Base-by-base conservation (phyloP, 2,888 invertebrate species). In the Eurois occulta region DNA sequence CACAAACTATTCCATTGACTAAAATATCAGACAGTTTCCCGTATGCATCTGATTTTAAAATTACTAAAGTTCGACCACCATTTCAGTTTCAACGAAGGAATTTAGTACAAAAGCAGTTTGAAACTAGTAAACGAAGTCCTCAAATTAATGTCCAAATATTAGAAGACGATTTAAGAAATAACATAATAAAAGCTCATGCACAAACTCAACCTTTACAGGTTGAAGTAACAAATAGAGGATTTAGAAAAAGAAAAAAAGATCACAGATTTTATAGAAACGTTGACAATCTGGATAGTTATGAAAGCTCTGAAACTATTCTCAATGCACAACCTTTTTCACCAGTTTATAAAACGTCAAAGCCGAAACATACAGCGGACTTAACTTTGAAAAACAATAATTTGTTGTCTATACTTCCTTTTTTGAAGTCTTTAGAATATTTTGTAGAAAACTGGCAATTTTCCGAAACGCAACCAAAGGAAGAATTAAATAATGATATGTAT, bases 141-240 rank as follows among this genome's bases (percentile, higher is more conserved):
- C 90, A 95, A 89, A 94, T 94, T 70, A 96, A 96, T 88, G 91
- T 96, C 1, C 89, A 96, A 91, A 94, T 95, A 85, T 71, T 95
- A 73, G 91, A 94, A 87, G 90, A 94, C 43, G 93, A 94, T 81
- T 69, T 93, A 58, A 91, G 95, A 89, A 91, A 85, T 84, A 89
- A 90, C 41, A 95, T 95, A 73, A 79, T 94, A 74, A 93, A 92
- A 85, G 87, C 87, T 11, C 95, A 95, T 85, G 91, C 94, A 32
- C 81, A 90, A 86, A 92, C 92, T 6, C 75, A 88, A 64, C 92
- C 94, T 4, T 91, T 91, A 79, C 81, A 93, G 76, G 94, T 95
- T 32, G 91, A 95, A 90, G 90, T 95, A n/a, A 92, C 88, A 28
- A 93, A 90, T 66, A 92, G 94, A 90, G 95, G 95, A 6, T 79